phyloP scores from a whole-genome alignment of 2,888 invertebrate species.

The Drosophila demipolita region DNA sequence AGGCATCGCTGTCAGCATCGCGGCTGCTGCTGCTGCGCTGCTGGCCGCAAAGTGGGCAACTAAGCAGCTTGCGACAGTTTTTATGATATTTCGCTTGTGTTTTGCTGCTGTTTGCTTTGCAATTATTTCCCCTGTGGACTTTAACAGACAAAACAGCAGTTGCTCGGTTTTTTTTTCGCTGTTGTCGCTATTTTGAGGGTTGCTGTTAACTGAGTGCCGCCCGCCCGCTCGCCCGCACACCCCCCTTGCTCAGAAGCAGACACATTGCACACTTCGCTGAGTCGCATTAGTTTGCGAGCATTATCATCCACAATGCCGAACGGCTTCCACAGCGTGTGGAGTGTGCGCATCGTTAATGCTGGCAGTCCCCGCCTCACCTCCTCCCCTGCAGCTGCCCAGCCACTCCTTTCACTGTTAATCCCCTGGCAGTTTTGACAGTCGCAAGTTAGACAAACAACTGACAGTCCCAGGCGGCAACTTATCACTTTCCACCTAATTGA shows the following conservation, averaged over 20 bases:
- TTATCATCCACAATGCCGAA: slow-evolving; percentile 67
- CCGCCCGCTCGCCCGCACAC: neutral
- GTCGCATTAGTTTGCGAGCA: slow-evolving; percentile 53
- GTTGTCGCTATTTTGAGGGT: slow-evolving; percentile 38
- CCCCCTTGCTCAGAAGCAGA: neutral
- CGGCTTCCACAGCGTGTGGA: slow-evolving; percentile 61
- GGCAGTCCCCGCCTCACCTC: neutral
- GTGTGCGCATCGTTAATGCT: slow-evolving; percentile 60
- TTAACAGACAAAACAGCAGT: slow-evolving; percentile 17
- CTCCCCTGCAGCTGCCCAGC: neutral
- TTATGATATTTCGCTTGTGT: slow-evolving; percentile 44
- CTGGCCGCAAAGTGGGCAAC: slow-evolving; percentile 42
- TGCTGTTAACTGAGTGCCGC: slow-evolving; percentile 47
- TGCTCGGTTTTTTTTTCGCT: neutral
- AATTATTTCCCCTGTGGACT: slow-evolving; percentile 69
- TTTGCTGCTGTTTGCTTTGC: slow-evolving; percentile 63
- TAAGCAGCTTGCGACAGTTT: slow-evolving; percentile 55
- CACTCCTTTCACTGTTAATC: slow-evolving; percentile 6
- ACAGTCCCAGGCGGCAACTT: slow-evolving; percentile 63
- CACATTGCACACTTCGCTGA: slow-evolving; percentile 57
- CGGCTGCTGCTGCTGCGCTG: slow-evolving; percentile 34
- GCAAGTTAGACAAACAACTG: slow-evolving; percentile 70
- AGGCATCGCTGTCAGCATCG: slow-evolving; percentile 20
- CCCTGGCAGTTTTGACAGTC: slow-evolving; percentile 22
- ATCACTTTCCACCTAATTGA: slow-evolving; percentile 78